phyloP scores from a whole-genome alignment of 2,113 vertebrate genomes.

The Cariama cristata region DNA sequence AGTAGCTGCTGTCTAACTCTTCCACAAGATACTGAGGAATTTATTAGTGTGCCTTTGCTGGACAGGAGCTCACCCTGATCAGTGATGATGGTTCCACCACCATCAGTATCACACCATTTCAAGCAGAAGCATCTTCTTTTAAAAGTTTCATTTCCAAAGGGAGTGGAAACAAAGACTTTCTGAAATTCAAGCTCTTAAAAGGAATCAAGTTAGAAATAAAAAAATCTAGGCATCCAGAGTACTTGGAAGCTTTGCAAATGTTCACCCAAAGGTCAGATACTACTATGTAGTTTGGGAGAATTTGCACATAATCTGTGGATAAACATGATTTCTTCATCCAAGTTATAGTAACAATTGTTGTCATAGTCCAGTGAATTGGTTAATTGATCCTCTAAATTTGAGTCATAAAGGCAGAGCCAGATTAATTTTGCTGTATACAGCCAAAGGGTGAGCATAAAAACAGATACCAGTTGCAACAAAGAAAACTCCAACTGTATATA shows the following conservation, averaged over 20 bases:
- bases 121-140: background rate
- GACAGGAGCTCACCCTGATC: background rate
- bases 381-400: background rate
- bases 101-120: background rate
- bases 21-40: background rate
- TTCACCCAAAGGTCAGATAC: background rate
- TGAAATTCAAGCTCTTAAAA: background rate
- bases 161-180: background rate
- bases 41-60: background rate
- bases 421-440: background rate
- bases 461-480: background rate
- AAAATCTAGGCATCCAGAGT: background rate
- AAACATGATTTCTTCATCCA: background rate
- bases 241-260: background rate
- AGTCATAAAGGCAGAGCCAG: background rate
- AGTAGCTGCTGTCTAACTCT: background rate
- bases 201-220: background rate
- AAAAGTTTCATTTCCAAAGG: background rate
- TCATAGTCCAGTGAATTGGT: background rate
- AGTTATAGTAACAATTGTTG: background rate
- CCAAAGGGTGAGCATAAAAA: background rate
- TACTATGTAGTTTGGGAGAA: background rate
- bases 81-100: background rate
- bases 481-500: background rate
- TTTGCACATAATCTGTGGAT: background rate